Base-by-base conservation (phyloP, 2,888 invertebrate species). In the Ypsolopha scabrella region DNA sequence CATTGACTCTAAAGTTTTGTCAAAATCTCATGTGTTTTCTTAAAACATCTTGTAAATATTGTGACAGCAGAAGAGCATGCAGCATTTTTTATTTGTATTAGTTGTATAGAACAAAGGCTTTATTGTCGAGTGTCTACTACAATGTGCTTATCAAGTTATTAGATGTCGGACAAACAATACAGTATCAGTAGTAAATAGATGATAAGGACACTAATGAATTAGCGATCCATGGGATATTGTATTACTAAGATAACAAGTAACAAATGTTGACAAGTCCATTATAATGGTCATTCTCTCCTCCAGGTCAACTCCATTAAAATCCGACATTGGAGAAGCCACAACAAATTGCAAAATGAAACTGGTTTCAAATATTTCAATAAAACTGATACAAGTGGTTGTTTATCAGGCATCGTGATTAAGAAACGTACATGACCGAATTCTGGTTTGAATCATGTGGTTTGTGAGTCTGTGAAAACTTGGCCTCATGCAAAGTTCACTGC, bases 361-460 rank as follows among this genome's bases (percentile, higher is more conserved):
- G 41, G 34, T n/a, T 34, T 33, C n/a, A 45, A 45, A 7, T 11
- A 13, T 6, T 8, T 2, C 13, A 14, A 14, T 13, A 14, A 45
- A 45, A 45, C n/a, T 45, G 13, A 7, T 41, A 43, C 43, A 13
- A 43, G 24, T 24, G 9, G 8, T 3, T 24, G 43, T 8, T 43
- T 43, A 14, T 43, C 43, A 3, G 13, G 24, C 43, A 43, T 13
- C 9, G 43, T 24, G 8, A 55, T 41, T 24, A 44, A 41, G 48
- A 55, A 68, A 85, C 83, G 65, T 85, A 85, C 83, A 81, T 80
- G 83, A 83, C 63, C 68, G 72, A 57, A 77, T 75, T 65, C 70
- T 70, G 64, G 66, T 74, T 62, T 72, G 68, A 61, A 71, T 65
- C 59, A 70, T 66, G 66, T 70, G 65, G 69, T 72, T 76, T 74